These are phyloP conservation scores for Schizopygopsis pylzovi DNA, from an alignment of 2,797 vertebrate species.

Conservation along the genomic window DNA sequence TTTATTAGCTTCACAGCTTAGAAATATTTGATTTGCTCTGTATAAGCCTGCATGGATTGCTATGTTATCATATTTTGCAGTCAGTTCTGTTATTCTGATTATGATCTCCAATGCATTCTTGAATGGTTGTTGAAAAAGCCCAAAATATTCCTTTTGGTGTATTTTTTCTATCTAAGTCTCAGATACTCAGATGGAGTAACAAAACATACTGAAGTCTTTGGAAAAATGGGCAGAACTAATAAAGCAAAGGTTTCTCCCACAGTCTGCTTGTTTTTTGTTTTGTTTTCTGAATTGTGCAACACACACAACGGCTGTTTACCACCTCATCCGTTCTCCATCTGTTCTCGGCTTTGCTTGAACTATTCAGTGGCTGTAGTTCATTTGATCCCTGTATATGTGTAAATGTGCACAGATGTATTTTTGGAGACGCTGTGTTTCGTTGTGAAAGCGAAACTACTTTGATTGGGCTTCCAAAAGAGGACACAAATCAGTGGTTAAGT, in stretches of 20 bases:
- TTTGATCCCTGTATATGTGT: slow-evolving; percentile 1
- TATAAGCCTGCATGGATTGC: background rate
- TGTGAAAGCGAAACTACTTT: too few species aligned
- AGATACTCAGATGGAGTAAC: background rate
- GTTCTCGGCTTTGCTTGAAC: slow-evolving; percentile 10
- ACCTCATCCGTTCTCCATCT: slow-evolving; percentile 6
- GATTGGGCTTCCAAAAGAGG: too few species aligned
- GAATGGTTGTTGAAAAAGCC: slow-evolving; percentile 6
- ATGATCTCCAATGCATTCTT: background rate
- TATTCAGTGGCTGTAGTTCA: background rate
- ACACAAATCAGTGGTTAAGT: too few species aligned
- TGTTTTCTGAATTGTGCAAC: slow-evolving; percentile 9
- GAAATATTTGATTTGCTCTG: background rate
- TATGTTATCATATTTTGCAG: background rate
- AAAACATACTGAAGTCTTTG: background rate
- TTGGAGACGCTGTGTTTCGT: too few species aligned
- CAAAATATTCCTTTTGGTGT: background rate
- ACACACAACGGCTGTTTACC: slow-evolving; percentile 19
- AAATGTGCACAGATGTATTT: background rate
- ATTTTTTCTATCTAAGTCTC: background rate
- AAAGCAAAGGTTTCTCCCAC: slow-evolving; percentile 38
- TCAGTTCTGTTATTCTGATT: background rate
- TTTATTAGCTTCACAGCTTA: background rate
- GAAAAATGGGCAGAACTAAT: slow-evolving; percentile 20
- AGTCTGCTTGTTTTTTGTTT: background rate